Evolutionary conservation across 1,140 invertebrate genomes (phyloP).

Genomic region (Nasonia longicornis): DNA sequence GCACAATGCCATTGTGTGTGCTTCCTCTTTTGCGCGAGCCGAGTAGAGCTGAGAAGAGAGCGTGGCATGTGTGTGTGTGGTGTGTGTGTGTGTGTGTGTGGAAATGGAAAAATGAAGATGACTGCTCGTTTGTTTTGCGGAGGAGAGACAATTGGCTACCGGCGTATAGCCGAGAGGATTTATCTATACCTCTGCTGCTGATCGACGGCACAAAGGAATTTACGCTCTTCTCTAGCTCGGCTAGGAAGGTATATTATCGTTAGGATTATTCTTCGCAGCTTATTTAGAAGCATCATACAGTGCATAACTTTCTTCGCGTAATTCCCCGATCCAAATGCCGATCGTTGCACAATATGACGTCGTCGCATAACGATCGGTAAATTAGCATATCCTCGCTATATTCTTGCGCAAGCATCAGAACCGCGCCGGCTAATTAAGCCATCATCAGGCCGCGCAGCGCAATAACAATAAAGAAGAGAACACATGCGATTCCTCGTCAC

Average conservation of each 20-base stretch:
- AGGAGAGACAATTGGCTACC: not conserved
- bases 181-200: not conserved
- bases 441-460: not conserved
- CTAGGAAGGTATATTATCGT: too few species aligned
- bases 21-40: conserved; percentile 8
- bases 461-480: conserved; percentile 6
- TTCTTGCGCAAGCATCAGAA: not conserved
- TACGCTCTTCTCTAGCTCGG: not conserved
- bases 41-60: not conserved
- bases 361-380: too few species aligned
- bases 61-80: not conserved
- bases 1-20: conserved; percentile 29
- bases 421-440: not conserved
- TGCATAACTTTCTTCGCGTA: too few species aligned
- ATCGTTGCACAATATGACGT: too few species aligned
- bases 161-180: not conserved
- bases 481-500: conserved; percentile 26
- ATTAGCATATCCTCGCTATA: not conserved
- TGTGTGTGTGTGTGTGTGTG: not conserved
- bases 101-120: conserved; percentile 27
- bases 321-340: too few species aligned
- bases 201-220: not conserved
- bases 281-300: too few species aligned
- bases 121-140: conserved; percentile 15
- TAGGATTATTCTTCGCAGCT: too few species aligned